Evolutionary conservation across 2,113 vertebrate genomes (phyloP).

Genomic region (Dendrocopos noguchii): DNA sequence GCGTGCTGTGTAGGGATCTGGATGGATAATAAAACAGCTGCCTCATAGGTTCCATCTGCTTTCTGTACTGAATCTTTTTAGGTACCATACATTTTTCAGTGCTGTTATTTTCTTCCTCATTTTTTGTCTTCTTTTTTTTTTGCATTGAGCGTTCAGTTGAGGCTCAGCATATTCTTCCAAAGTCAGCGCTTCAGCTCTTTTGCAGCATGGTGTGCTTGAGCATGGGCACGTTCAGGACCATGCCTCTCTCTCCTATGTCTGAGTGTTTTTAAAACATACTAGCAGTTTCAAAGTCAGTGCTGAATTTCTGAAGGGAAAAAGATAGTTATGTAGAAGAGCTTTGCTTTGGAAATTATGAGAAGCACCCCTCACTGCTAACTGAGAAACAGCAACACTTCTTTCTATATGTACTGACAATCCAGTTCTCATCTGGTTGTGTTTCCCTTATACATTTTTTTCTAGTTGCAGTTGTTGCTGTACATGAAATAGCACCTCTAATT

Average conservation of each 20-base stretch:
- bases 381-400: neutral
- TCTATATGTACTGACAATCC: neutral
- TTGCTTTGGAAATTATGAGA: neutral
- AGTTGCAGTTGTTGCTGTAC: slow-evolving; percentile 1
- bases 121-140: neutral
- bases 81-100: slow-evolving; percentile 53
- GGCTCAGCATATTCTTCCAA: neutral
- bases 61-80: slow-evolving; percentile 59
- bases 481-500: slow-evolving; percentile 17
- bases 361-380: neutral
- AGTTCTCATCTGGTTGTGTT: neutral
- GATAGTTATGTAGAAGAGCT: neutral
- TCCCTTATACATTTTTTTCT: neutral
- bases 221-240: neutral
- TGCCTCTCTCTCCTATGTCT: neutral
- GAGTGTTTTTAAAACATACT: neutral
- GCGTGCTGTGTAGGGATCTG: slow-evolving; percentile 17
- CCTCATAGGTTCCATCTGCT: slow-evolving; percentile 30
- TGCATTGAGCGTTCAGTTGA: neutral
- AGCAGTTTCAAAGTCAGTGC: neutral
- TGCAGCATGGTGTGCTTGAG: neutral
- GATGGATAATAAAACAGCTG: slow-evolving; percentile 63
- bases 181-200: neutral
- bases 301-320: neutral
- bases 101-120: neutral